Percentiles rank a stretch among this genome's conserved stretches.
These are phyloP conservation scores for Protobothrops mucrosquamatus DNA, from an alignment of 2,113 vertebrate genomes.

Conservation along the genomic window DNA sequence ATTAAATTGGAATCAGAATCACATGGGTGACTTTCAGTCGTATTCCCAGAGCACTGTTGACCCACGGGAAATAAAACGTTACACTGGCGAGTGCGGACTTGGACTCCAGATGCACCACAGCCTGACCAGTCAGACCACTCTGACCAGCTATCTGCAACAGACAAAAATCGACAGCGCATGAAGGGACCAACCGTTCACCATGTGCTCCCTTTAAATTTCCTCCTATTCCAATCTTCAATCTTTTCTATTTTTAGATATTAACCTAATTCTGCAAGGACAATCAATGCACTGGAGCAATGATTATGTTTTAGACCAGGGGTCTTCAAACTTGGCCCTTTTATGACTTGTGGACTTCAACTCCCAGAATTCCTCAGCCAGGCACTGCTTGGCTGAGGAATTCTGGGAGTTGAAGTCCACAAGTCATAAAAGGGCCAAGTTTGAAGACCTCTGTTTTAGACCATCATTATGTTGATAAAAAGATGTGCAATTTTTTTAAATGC, in stretches of 20 bases:
- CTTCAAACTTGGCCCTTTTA: too few relatives aligned
- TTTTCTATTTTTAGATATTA: background rate
- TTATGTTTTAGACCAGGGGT: background rate
- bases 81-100: conserved; percentile 84
- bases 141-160: conserved; percentile 89
- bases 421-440: too few relatives aligned
- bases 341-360: too few relatives aligned
- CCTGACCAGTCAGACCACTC: conserved; percentile 91
- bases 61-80: conserved; percentile 86
- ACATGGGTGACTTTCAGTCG: conserved; percentile 82
- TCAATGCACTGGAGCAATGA: background rate
- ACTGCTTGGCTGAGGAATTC: too few relatives aligned
- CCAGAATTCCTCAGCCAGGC: too few relatives aligned
- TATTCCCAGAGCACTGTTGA: conserved; percentile 89
- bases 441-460: background rate
- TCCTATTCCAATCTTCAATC: background rate
- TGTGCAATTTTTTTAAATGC: background rate
- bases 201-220: background rate
- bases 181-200: background rate
- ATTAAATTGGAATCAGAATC: conserved; percentile 86
- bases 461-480: background rate
- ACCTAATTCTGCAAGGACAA: background rate
- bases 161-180: background rate
- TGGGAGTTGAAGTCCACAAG: too few relatives aligned
- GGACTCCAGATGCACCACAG: conserved; percentile 80